phyloP scores from a whole-genome alignment of 2,797 vertebrate species.

The Poecilia wingei region DNA sequence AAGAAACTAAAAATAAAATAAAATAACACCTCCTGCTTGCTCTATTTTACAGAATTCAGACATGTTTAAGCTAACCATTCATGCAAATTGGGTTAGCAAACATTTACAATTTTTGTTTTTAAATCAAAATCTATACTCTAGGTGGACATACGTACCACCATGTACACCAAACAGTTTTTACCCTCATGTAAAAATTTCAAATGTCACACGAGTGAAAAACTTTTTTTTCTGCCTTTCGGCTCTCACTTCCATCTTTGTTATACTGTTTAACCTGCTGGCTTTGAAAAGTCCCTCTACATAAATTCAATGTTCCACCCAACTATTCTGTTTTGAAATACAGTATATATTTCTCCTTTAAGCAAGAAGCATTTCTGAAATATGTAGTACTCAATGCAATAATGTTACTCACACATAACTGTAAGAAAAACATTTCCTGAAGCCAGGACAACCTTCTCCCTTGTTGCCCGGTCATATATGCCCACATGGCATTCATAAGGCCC shows the following conservation, averaged over 20 bases:
- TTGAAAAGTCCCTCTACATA: conserved; percentile 20
- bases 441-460: conserved; percentile 94
- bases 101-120: background rate
- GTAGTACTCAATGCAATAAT: conserved; percentile 4
- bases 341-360: background rate
- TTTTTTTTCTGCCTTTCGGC: conserved; percentile 22
- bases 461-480: conserved; percentile 96
- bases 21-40: no score
- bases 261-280: conserved; percentile 21
- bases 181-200: conserved; percentile 8
- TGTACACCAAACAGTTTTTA: background rate
- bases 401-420: conserved; percentile 95
- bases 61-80: background rate
- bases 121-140: background rate
- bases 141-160: no score
- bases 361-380: background rate
- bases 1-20: background rate
- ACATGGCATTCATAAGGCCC: conserved; percentile 98
- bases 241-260: conserved; percentile 19
- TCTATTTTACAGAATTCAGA: background rate
- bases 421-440: conserved; percentile 95
- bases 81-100: background rate
- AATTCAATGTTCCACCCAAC: background rate
- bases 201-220: background rate
- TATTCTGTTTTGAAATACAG: conserved; percentile 6